Base-by-base conservation (phyloP, 2,888 invertebrate species). In the Caenorhabditis doughertyi region DNA sequence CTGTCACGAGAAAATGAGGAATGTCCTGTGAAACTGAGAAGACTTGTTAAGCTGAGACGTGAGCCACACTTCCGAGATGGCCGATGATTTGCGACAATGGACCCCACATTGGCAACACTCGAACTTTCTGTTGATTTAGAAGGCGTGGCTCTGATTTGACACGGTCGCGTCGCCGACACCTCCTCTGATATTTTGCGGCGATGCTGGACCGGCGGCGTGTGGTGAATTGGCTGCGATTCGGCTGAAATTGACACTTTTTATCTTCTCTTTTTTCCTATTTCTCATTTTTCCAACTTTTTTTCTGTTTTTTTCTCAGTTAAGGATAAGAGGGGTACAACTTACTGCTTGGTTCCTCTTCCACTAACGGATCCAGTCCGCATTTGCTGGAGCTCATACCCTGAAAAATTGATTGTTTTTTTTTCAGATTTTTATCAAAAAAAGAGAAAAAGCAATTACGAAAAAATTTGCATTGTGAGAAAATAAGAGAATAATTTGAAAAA, bases 11-110 rank as follows among this genome's bases (percentile, higher is more conserved):
- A 64, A 42, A 83, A 74, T 44, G 76, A 51, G 13, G 82, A 73
- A 55, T 82, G 82, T 44, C 83, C 82, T 21, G 65, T 79, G 51
- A 87, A 82, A 53, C 82, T 83, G 65, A 86, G 83, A 49, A 86
- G 60, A 72, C 84, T 84, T 32, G 80, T 73, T 65, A 87, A 60
- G 68, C 85, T 85, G 35, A 87, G 62, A 16, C 87, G 83, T 0
- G 84, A 84, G 23, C 84, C 74, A 25, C 79, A 71, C 77, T 79
- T 83, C 44, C 71, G 56, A 16, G 70, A 74, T 39, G 68, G 32
- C 18, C 68, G 71, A 16, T 72, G 73, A 62, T 72, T 79, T 4
- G 56, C 39, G 27, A 56, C 29, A 70, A 70, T 56, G 29, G 70
- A 47, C 11, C 70, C 65, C 23, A 65, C 65, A 65, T 65, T 65